Conservation (phyloP, 2,797 vertebrate genomes). For the Luscinia luscinia region DNA sequence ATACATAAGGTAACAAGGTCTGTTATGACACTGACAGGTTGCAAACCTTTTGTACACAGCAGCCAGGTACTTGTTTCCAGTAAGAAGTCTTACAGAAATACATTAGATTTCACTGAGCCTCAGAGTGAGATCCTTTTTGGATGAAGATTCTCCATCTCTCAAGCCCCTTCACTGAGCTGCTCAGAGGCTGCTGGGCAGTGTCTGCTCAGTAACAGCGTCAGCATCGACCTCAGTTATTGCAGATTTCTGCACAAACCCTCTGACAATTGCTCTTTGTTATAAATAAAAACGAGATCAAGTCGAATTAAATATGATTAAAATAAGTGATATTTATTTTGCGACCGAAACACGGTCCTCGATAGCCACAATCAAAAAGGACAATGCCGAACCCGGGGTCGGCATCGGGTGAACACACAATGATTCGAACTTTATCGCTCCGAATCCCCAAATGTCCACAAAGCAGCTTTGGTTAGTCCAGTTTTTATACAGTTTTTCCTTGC, state of each 20-base stretch:
- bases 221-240: not conserved
- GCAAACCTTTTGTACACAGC: not conserved
- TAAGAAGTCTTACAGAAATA: not conserved
- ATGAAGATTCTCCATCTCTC: not conserved
- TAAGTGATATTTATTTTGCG: too few species aligned
- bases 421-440: too few species aligned
- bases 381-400: too few species aligned
- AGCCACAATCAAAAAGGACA: too few species aligned
- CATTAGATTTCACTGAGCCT: not conserved
- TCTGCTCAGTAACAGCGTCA: not conserved
- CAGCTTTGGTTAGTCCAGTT: too few species aligned
- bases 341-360: too few species aligned
- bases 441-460: too few species aligned
- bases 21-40: not conserved
- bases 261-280: not conserved
- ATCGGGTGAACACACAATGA: too few species aligned
- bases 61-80: not conserved
- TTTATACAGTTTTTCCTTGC: too few species aligned
- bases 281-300: too few species aligned
- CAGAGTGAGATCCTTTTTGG: not conserved
- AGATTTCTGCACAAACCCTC: not conserved
- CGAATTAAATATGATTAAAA: too few species aligned
- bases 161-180: not conserved
- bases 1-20: not conserved
- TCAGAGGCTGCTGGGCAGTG: not conserved